Evolutionary conservation across 1,140 invertebrate genomes (phyloP).

Genomic region (Pseudobourletiella spinata): DNA sequence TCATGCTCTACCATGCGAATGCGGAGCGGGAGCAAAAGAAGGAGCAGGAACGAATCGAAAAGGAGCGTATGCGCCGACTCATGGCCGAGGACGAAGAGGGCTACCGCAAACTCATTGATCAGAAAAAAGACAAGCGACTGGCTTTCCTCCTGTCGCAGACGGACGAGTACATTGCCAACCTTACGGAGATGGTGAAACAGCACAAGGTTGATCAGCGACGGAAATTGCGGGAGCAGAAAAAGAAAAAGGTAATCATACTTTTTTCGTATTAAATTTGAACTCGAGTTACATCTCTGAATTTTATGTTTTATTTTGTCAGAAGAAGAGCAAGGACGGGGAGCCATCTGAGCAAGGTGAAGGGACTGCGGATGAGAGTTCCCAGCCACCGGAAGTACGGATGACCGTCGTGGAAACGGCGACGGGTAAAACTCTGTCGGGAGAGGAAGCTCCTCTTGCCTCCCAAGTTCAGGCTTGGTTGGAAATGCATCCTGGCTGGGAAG

Average conservation of each 20-base stretch:
- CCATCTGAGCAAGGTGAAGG: slow-evolving; percentile 26
- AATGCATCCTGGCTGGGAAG: slow-evolving; percentile 47
- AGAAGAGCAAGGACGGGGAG: slow-evolving; percentile 26
- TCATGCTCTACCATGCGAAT: slow-evolving; percentile 57
- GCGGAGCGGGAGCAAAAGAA: slow-evolving; percentile 62
- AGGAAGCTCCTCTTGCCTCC: slow-evolving; percentile 50
- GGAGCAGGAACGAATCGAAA: slow-evolving; percentile 59
- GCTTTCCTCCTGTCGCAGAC: slow-evolving; percentile 59
- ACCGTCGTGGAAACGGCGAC: slow-evolving; percentile 53
- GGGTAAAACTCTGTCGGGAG: slow-evolving; percentile 47
- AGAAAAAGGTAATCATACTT: slow-evolving; percentile 35
- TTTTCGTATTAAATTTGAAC: no score
- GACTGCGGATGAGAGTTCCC: slow-evolving; percentile 26
- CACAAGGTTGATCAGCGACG: slow-evolving; percentile 44
- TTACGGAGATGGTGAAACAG: slow-evolving; percentile 52
- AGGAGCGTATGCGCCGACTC: slow-evolving; percentile 56
- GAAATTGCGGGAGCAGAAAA: slow-evolving; percentile 40
- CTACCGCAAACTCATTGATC: slow-evolving; percentile 56
- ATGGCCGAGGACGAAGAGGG: slow-evolving; percentile 45
- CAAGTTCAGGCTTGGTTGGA: slow-evolving; percentile 48
- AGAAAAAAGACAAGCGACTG: slow-evolving; percentile 62
- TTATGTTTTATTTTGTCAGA: slow-evolving; percentile 14
- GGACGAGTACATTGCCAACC: slow-evolving; percentile 58
- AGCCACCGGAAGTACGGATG: slow-evolving; percentile 41
- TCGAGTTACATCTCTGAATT: no score